phyloP scores from a whole-genome alignment of 2,797 vertebrate species.

The Euphonia xanthogaster region DNA sequence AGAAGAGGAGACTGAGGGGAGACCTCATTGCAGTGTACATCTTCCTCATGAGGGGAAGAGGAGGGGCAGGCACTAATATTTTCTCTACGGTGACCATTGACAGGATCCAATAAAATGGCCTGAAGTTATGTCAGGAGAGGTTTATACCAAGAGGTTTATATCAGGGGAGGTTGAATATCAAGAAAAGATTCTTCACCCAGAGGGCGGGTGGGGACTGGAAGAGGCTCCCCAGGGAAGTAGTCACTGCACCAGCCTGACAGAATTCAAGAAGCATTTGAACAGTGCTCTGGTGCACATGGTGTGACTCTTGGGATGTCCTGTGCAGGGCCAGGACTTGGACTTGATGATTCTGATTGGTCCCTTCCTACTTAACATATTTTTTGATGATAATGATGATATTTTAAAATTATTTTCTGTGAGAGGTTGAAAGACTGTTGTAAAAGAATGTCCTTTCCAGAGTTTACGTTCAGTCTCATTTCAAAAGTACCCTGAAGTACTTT shows the following conservation, averaged over 20 bases:
- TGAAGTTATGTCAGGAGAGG: too few relatives aligned
- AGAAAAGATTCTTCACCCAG: not conserved
- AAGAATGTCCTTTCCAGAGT: not conserved
- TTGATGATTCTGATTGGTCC: not conserved
- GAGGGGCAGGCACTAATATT: not conserved
- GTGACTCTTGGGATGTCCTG: not conserved
- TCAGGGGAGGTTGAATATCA: not conserved
- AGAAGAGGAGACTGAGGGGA: not conserved
- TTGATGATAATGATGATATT: not conserved
- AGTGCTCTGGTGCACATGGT: not conserved
- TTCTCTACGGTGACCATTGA: not conserved
- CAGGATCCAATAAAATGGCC: not conserved
- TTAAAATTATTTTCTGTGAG: not conserved
- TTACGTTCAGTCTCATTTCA: not conserved
- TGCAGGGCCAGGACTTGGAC: not conserved
- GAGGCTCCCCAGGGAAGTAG: not conserved
- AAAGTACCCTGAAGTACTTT: not conserved
- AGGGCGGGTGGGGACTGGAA: fast-evolving
- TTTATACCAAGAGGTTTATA: not conserved
- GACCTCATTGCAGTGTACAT: not conserved
- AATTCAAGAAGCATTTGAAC: not conserved
- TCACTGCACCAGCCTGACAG: not conserved
- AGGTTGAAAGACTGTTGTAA: not conserved
- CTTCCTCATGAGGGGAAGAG: not conserved
- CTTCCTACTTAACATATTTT: not conserved